phyloP scores from a whole-genome alignment of 1,140 invertebrate species.

The Eciton burchellii region DNA sequence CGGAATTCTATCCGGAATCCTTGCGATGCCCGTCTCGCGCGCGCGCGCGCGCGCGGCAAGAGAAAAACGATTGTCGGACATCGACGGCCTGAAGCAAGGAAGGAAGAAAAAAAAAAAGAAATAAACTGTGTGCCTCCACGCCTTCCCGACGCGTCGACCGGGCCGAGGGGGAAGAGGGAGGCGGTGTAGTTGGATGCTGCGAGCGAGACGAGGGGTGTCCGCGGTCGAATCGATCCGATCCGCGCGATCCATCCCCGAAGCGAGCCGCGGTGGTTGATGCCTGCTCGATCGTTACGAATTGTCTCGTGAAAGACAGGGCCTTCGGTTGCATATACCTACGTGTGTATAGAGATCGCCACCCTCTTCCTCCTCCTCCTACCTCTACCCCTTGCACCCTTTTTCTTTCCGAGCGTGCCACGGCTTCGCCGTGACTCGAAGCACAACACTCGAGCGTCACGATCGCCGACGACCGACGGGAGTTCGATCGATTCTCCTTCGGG shows the following conservation, averaged over 20 bases:
- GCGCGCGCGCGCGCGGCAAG: conserved; percentile 25
- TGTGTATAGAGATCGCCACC: conserved; percentile 62
- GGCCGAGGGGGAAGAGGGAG: neutral
- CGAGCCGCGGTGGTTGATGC: conserved; percentile 18
- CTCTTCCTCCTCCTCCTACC: neutral
- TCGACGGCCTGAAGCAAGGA: neutral
- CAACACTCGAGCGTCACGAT: conserved; percentile 71
- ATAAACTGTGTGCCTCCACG: conserved; percentile 45
- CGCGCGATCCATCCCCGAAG: conserved; percentile 51
- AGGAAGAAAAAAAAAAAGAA: conserved; percentile 30
- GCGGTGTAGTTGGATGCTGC: neutral
- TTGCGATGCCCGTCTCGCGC: conserved; percentile 48
- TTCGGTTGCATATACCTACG: neutral
- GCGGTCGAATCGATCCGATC: conserved; percentile 53
- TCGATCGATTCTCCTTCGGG: conserved; percentile 75
- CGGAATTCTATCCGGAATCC: conserved; percentile 60
- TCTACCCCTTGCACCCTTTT: neutral
- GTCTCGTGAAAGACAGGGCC: conserved; percentile 63
- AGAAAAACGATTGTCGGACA: conserved; percentile 51
- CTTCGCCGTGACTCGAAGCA: conserved; percentile 72
- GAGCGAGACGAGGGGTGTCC: conserved; percentile 39
- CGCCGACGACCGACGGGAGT: conserved; percentile 52
- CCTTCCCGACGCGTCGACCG: conserved; percentile 26
- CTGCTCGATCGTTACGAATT: conserved; percentile 60
- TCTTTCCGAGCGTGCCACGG: conserved; percentile 58